Evolutionary conservation across 2,888 invertebrate genomes (phyloP).

Genomic region (Dusona sp.): DNA sequence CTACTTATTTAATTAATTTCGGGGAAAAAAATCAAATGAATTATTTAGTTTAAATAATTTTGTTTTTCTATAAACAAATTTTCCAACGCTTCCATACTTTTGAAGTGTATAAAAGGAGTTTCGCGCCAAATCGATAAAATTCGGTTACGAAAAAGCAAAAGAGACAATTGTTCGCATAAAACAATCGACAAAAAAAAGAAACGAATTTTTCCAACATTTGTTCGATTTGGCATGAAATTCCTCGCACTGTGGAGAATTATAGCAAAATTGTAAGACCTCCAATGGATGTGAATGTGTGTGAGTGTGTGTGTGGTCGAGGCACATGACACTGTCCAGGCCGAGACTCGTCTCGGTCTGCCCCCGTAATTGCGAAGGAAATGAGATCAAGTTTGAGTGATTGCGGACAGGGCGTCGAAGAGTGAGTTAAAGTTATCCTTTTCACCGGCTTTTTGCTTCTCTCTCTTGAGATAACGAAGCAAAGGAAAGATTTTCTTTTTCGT

Average conservation of each 20-base stretch:
- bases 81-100: background rate
- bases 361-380: slow-evolving; percentile 82
- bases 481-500: too few species aligned
- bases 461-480: background rate
- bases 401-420: slow-evolving; percentile 66
- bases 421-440: slow-evolving; percentile 42
- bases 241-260: background rate
- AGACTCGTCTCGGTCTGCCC: slow-evolving; percentile 50
- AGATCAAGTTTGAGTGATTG: slow-evolving; percentile 82
- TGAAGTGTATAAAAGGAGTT: too few species aligned
- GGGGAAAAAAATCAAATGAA: too few species aligned
- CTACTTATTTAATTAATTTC: too few species aligned
- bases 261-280: slow-evolving; percentile 32
- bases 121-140: too few species aligned
- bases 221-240: background rate
- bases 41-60: too few species aligned
- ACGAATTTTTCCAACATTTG: background rate
- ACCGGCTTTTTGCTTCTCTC: slow-evolving; percentile 21
- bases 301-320: slow-evolving; percentile 2
- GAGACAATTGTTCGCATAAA: too few species aligned
- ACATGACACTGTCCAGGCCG: slow-evolving; percentile 26
- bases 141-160: background rate
- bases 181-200: background rate
- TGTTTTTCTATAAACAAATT: background rate
- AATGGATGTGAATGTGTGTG: slow-evolving; percentile 7